Base-by-base conservation (phyloP, 2,888 invertebrate species). In the Bugulina stolonifera region DNA sequence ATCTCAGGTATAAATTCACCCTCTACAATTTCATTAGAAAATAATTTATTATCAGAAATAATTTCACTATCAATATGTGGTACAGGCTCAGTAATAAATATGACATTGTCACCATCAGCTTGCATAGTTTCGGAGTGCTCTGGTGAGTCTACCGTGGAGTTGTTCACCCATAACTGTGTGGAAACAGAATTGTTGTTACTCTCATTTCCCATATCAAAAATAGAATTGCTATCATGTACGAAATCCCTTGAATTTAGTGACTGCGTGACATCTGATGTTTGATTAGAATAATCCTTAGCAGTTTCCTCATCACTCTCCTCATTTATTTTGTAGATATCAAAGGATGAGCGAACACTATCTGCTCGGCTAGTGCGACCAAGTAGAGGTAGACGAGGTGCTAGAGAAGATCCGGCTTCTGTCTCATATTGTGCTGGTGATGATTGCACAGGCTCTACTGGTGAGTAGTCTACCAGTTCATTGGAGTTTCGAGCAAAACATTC, bases 321-420 rank as follows among this genome's bases (percentile, higher is more conserved):
- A 29, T 64, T 64, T 2, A 64, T 64, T n/a, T 64, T 64, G 64
- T 64, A 64, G 32, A 64, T 64, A 27, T 64, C 64, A 32, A 64
- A 64, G 2, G 64, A 64, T 25, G 64, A 64, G 32, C 64, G 64
- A 2, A 64, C 32, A n/a, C 64, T 64, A 32, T n/a, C 64, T 64
- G 5, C 32, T 27, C 64, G 22, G 27, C 32, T 18, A 43, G 5
- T 18, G 43, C 43, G 18, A 18, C 18, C 43, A 43, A 43, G 10
- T 10, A 18, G 5, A 43, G 43, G 18, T 43, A 43, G 43, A 43
- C 18, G 5, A 18, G 43, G 43, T 10, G 43, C 10, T 43, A 18
- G 18, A 5, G 18, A 5, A 43, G 43, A 10, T 10, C 18, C 5
- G 5, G 43, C 43, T 43, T 43, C 18, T 18, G 18, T 5, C 43